Conservation (phyloP, 2,888 invertebrate genomes). For the Andrena hattorfiana region DNA sequence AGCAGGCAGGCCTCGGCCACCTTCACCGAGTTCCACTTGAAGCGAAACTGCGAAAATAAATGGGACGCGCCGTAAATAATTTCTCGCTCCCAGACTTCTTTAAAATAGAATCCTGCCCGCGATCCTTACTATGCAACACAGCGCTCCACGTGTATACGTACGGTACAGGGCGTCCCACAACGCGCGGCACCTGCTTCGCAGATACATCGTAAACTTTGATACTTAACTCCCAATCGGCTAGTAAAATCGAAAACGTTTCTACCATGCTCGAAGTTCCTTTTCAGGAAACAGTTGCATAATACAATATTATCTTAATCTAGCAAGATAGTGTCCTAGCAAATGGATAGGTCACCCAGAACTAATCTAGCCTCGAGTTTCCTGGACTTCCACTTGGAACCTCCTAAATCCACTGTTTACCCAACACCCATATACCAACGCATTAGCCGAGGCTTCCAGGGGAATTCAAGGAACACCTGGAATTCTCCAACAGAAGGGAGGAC, state of each 20-base stretch:
- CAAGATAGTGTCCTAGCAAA: neutral
- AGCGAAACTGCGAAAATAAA: constrained; percentile 51
- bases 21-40: constrained; percentile 38
- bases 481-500: too few species aligned
- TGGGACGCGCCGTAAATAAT: constrained; percentile 47
- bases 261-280: too few species aligned
- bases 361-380: neutral
- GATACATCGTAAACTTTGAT: too few species aligned
- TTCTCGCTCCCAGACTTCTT: constrained; percentile 24
- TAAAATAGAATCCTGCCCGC: constrained; percentile 39
- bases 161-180: neutral
- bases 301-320: too few species aligned
- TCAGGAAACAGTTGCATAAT: too few species aligned
- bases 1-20: constrained; percentile 6
- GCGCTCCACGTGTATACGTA: neutral
- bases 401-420: too few species aligned
- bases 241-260: too few species aligned
- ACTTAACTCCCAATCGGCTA: too few species aligned
- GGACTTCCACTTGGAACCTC: too few species aligned
- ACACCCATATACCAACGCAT: too few species aligned
- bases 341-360: neutral
- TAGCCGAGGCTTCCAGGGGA: too few species aligned
- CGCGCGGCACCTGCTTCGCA: neutral
- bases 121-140: constrained; percentile 6
- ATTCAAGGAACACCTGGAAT: too few species aligned